Percentiles rank a stretch among this genome's conserved stretches.
Evolutionary conservation across 2,888 invertebrate species (phyloP).

Genomic region (Watsonalla binaria): DNA sequence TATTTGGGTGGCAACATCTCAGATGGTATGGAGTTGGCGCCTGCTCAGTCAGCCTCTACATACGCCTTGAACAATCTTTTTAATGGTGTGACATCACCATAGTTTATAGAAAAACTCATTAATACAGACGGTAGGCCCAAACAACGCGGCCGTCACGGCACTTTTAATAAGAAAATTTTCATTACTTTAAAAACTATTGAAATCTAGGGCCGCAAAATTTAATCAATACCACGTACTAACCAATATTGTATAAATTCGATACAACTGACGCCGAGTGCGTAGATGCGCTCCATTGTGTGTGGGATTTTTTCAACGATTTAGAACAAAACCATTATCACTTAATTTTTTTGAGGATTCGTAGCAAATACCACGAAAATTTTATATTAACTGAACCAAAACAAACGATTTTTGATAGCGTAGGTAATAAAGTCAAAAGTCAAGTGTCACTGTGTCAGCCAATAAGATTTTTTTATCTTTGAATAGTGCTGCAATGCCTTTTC

Average conservation of each 20-base stretch:
- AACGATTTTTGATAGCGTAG: no score
- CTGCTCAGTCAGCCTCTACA: no score
- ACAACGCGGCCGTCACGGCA: not conserved
- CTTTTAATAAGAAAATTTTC: not conserved
- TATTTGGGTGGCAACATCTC: not conserved
- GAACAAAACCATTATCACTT: slow-evolving; percentile 1
- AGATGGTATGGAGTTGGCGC: not conserved
- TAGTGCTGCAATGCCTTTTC: no score
- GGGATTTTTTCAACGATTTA: slow-evolving; percentile 6
- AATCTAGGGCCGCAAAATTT: not conserved
- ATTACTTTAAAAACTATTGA: not conserved
- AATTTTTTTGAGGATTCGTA: slow-evolving; percentile 4
- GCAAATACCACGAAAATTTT: slow-evolving; percentile 18
- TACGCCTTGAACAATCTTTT: no score
- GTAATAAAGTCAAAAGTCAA: no score
- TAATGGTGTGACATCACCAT: no score
- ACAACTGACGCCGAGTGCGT: slow-evolving; percentile 52
- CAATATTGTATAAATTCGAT: slow-evolving; percentile 55
- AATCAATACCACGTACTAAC: slow-evolving; percentile 32
- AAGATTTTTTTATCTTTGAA: no score
- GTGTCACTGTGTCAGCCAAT: no score
- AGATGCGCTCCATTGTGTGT: slow-evolving; percentile 52
- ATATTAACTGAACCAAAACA: not conserved
- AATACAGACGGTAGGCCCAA: no score
- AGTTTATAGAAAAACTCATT: no score